phyloP scores from a whole-genome alignment of 2,797 vertebrate species.

The Tapirus indicus region DNA sequence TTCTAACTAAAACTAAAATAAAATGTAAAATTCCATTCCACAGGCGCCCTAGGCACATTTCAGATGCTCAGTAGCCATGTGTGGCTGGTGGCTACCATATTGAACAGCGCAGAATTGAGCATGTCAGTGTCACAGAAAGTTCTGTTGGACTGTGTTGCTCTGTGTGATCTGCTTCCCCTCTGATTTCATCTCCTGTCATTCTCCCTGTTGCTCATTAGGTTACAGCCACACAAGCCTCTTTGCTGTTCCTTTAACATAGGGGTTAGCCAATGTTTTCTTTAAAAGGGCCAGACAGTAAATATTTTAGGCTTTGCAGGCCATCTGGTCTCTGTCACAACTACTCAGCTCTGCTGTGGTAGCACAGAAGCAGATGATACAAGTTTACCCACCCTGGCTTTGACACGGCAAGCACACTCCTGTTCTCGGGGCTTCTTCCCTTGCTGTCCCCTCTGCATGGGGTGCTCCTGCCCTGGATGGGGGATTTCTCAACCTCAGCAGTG shows the following conservation, averaged over 20 bases:
- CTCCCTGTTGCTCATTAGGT: accelerated
- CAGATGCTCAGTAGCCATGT: accelerated
- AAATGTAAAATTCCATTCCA: neutral
- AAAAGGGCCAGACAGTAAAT: no score
- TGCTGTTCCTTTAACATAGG: neutral
- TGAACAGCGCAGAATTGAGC: accelerated
- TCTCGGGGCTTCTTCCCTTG: neutral
- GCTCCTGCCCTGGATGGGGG: neutral
- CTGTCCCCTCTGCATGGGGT: neutral
- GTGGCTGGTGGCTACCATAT: accelerated
- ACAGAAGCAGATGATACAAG: accelerated
- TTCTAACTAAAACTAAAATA: neutral
- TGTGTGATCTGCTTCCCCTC: accelerated
- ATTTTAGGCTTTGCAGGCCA: accelerated
- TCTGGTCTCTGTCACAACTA: neutral
- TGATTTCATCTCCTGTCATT: neutral
- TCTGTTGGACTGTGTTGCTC: neutral
- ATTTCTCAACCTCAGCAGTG: neutral
- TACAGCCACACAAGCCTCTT: neutral
- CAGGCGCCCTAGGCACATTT: neutral
- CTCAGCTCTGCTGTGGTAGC: neutral
- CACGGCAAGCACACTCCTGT: accelerated
- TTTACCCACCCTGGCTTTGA: accelerated
- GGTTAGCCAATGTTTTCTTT: neutral
- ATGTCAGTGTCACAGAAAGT: neutral